Base-by-base conservation (phyloP, 1,140 invertebrate species). In the Drosophila persimilis region DNA sequence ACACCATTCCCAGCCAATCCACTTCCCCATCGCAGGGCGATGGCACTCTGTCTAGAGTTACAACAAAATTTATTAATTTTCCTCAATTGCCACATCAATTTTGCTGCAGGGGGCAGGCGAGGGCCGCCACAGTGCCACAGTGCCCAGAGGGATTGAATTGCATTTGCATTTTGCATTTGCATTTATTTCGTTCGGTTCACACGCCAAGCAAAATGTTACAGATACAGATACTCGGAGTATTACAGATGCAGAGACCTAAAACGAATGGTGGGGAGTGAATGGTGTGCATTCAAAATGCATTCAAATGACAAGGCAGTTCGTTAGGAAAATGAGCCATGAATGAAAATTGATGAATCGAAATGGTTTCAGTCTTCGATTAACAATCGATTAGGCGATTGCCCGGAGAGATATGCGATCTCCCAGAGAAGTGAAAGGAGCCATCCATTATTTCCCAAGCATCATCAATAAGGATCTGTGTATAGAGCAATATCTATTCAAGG, bases 221-320 rank as follows among this genome's bases (percentile, higher is more conserved):
- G 39, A 44, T 45, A 17, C 46, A 57, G 31, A 46, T 41, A 61
- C 20, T n/a, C 9, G 50, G 1, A 7, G 15, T 17, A 48, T n/a
- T 45, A 51, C 47, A 31, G 9, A 20, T 63, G 3, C 8, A 59
- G 13, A 22, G 17, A 39, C 43, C 7, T 11, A 50, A 26, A 9
- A 60, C 26, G 20, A 48, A 46, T 45, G 45, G 47, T 45, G 45
- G 47, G 44, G 5, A 67, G 35, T 73, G 72, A 76, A 53, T 57
- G 63, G 54, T 67, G 72, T 67, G 48, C 76, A 67, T 85, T 83
- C 62, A 65, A 63, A 84, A 84, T 59, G 65, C 64, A 80, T 48
- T 35, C 76, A 73, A 65, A 62, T 69, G 78, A 77, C 81, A 77
- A 86, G 85, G 77, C 80, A 85, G 74, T 63, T 85, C 80, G 79